phyloP scores from a whole-genome alignment of 2,888 invertebrate genomes.

The Tubulanus polymorphus region DNA sequence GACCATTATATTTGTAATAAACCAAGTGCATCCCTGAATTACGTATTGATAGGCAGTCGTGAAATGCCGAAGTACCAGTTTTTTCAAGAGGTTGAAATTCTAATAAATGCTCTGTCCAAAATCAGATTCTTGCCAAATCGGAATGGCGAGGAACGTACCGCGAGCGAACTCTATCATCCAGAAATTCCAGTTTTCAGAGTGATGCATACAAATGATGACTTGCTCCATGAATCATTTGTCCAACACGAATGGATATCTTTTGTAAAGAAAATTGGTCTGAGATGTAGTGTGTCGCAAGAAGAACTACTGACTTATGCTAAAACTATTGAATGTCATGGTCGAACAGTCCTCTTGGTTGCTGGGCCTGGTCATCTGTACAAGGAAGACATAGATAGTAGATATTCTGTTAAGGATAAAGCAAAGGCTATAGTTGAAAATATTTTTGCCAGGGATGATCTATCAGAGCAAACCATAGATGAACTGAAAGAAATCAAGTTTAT shows the following conservation, averaged over 20 bases:
- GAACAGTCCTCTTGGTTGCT: no score
- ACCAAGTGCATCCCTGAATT: no score
- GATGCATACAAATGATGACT: conserved; percentile 23
- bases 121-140: conserved; percentile 21
- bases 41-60: no score
- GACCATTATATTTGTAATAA: no score
- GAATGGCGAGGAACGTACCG: conserved; percentile 20
- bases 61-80: no score
- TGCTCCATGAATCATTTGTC: conserved; percentile 20
- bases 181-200: conserved; percentile 22
- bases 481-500: neutral
- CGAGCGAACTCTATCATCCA: conserved; percentile 26
- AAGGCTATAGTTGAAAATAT: no score
- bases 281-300: conserved; percentile 11
- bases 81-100: conserved; percentile 7
- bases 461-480: neutral
- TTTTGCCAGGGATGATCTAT: neutral
- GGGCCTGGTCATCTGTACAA: neutral
- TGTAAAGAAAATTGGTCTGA: conserved; percentile 16
- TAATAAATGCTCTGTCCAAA: conserved; percentile 17
- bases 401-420: no score
- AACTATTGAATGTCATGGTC: conserved; percentile 10
- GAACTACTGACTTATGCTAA: conserved; percentile 19
- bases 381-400: no score
- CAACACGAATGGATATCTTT: conserved; percentile 10